These are phyloP conservation scores for Euphydryas editha DNA, from an alignment of 2,888 invertebrate species.

Conservation along the genomic window DNA sequence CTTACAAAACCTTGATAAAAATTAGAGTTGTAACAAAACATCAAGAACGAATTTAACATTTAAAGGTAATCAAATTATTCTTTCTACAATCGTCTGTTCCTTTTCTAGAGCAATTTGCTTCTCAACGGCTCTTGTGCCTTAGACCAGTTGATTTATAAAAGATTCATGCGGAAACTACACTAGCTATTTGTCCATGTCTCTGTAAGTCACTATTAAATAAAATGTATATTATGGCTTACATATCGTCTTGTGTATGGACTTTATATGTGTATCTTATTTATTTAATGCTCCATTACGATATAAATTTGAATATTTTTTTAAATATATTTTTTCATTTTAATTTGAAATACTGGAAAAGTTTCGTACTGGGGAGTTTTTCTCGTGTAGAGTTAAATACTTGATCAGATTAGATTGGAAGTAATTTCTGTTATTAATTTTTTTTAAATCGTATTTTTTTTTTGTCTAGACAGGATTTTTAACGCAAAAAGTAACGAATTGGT, in stretches of 20 bases:
- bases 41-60: background rate
- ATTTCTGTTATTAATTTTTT: no score
- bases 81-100: background rate
- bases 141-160: constrained; percentile 52
- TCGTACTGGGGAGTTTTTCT: no score
- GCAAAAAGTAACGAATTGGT: no score
- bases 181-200: constrained; percentile 53
- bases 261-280: constrained; percentile 3
- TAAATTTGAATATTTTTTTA: background rate
- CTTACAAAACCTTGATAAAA: no score
- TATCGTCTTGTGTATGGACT: constrained; percentile 35
- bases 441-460: no score
- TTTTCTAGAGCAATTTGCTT: constrained; percentile 27
- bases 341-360: background rate
- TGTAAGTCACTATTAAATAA: constrained; percentile 56
- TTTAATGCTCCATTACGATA: background rate
- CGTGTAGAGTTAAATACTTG: no score
- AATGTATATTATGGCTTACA: constrained; percentile 50
- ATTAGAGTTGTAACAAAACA: background rate
- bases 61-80: no score
- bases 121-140: constrained; percentile 42
- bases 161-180: constrained; percentile 60
- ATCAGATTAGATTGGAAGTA: no score
- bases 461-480: no score
- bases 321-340: background rate